These are phyloP conservation scores for Apeira syringaria DNA, from an alignment of 2,888 invertebrate genomes.

Conservation along the genomic window DNA sequence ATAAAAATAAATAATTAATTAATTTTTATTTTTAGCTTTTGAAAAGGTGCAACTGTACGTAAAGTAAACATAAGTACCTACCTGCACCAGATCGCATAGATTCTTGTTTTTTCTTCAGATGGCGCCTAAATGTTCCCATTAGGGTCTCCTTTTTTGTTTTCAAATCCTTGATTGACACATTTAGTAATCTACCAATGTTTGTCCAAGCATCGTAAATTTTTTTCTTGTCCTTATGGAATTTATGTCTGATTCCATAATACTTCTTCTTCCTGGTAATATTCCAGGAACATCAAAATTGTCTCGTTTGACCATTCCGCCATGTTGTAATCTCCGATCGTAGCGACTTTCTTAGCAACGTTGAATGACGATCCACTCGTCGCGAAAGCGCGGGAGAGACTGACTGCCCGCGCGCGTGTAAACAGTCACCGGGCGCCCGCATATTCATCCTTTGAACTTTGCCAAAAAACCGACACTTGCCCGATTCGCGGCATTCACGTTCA, in stretches of 20 bases:
- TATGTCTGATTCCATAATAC: conserved; percentile 20
- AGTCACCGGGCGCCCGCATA: conserved; percentile 25
- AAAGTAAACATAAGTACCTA: conserved; percentile 23
- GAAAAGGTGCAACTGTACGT: conserved; percentile 25
- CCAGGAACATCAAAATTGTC: conserved; percentile 26
- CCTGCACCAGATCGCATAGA: conserved; percentile 27
- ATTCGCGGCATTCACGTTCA: conserved; percentile 31
- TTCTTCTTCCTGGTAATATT: conserved; percentile 24
- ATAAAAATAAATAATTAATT: conserved; percentile 24
- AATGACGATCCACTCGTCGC: conserved; percentile 28
- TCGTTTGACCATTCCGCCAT: conserved; percentile 25
- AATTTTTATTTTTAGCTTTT: conserved; percentile 23
- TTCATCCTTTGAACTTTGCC: conserved; percentile 32
- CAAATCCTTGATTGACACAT: conserved; percentile 25
- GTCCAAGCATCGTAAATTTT: conserved; percentile 21
- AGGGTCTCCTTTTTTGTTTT: conserved; percentile 26
- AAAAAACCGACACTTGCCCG: conserved; percentile 33
- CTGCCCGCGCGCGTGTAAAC: conserved; percentile 22
- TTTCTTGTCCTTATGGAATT: conserved; percentile 28
- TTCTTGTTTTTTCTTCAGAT: conserved; percentile 28
- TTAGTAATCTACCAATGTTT: conserved; percentile 23
- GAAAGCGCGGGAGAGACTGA: conserved; percentile 28
- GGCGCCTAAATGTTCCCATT: conserved; percentile 25
- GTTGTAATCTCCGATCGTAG: conserved; percentile 25
- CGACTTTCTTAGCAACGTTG: conserved; percentile 27